Conservation (phyloP, 2,888 invertebrate species). For the Marasmarcha lunaedactyla region DNA sequence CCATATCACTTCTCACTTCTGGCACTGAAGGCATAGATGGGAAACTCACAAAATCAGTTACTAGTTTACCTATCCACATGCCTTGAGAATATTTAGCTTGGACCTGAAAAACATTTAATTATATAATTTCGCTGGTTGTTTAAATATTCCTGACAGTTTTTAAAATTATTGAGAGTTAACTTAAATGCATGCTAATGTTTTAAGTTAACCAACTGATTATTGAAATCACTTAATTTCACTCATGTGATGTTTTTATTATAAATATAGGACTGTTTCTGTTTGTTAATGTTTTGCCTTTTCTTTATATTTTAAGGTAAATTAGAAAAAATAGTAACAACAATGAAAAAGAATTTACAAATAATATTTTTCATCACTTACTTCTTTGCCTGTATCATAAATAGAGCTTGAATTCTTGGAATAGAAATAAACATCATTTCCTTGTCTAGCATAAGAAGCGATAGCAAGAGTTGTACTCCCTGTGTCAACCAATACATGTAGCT, state of each 20-base stretch:
- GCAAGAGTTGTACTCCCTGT: conserved; percentile 77
- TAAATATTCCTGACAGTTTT: too few species aligned
- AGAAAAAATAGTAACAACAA: too few species aligned
- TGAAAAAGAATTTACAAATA: too few species aligned
- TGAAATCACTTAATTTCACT: too few species aligned
- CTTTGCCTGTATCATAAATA: conserved; percentile 38
- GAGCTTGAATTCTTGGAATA: conserved; percentile 40
- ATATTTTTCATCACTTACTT: conserved; percentile 33
- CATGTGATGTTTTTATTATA: too few species aligned
- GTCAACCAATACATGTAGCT: conserved; percentile 73
- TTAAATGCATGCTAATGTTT: too few species aligned
- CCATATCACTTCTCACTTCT: conserved; percentile 61
- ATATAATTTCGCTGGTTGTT: background rate
- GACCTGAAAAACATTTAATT: conserved; percentile 25
- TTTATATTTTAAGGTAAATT: too few species aligned
- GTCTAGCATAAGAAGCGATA: conserved; percentile 62
- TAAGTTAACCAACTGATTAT: too few species aligned
- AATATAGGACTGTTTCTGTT: too few species aligned
- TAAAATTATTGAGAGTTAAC: too few species aligned
- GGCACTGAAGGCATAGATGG: conserved; percentile 44
- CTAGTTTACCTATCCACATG: conserved; percentile 66
- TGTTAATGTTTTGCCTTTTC: too few species aligned
- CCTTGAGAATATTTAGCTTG: conserved; percentile 70
- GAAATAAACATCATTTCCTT: conserved; percentile 50
- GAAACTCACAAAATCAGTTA: conserved; percentile 58